phyloP scores from a whole-genome alignment of 1,140 invertebrate species.

The Cyclina sinensis region DNA sequence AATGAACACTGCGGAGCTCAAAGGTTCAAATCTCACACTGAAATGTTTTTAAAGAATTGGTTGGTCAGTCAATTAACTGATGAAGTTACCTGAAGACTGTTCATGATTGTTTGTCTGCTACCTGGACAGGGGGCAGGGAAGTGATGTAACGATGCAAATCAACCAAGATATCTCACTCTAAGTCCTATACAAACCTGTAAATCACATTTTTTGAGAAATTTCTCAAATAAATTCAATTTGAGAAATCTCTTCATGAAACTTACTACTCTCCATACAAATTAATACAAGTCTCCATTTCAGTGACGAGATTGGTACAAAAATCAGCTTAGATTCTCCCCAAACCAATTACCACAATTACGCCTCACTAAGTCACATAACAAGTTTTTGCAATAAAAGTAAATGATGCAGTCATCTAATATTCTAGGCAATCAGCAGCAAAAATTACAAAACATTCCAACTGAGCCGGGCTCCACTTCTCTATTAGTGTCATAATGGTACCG shows the following conservation, averaged over 20 bases:
- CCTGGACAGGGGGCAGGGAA: too few relatives aligned
- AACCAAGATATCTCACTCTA: too few relatives aligned
- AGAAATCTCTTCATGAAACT: background rate
- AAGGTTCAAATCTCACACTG: too few relatives aligned
- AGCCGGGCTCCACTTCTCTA: conserved; percentile 4
- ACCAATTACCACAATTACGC: conserved; percentile 18
- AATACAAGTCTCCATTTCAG: background rate
- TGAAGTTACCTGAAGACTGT: too few relatives aligned
- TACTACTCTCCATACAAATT: conserved; percentile 21
- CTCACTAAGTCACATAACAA: conserved; percentile 57
- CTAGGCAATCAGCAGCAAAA: conserved; percentile 30
- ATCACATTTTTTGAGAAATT: too few relatives aligned
- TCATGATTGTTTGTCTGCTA: too few relatives aligned
- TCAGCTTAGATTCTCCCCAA: conserved; percentile 14
- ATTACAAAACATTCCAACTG: conserved; percentile 44
- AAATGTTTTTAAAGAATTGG: too few relatives aligned
- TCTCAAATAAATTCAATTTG: background rate
- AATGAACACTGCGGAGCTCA: too few relatives aligned
- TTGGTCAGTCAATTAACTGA: too few relatives aligned
- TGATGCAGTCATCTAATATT: conserved; percentile 31
- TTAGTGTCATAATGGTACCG: background rate
- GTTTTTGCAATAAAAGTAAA: conserved; percentile 57
- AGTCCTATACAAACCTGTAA: too few relatives aligned
- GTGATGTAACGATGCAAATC: too few relatives aligned
- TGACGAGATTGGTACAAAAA: conserved; percentile 23